phyloP scores from a whole-genome alignment of 2,888 invertebrate genomes.

The Falcaria lacertinaria region DNA sequence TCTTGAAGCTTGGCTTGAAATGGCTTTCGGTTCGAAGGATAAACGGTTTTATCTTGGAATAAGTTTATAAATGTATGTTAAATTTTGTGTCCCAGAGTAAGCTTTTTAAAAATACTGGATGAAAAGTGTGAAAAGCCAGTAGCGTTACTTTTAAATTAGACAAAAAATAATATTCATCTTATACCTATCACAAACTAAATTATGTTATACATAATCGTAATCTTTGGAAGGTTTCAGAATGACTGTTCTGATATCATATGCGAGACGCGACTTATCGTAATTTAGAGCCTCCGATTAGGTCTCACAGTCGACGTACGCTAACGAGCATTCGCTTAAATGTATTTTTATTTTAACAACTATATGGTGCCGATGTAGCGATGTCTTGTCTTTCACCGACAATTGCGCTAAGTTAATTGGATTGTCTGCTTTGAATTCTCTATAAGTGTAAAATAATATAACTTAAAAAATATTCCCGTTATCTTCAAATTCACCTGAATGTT shows the following conservation, averaged over 20 bases:
- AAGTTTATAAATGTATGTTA: too few relatives aligned
- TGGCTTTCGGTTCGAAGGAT: slow-evolving; percentile 34
- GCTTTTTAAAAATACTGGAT: slow-evolving; percentile 1
- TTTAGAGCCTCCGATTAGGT: slow-evolving; percentile 76
- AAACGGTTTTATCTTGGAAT: slow-evolving; percentile 22
- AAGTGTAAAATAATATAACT: slow-evolving; percentile 30
- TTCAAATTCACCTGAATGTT: slow-evolving; percentile 27
- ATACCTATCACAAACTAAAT: slow-evolving; percentile 57
- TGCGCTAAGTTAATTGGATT: slow-evolving; percentile 70
- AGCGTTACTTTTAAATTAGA: too few relatives aligned
- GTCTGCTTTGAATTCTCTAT: slow-evolving; percentile 42
- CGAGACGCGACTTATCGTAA: slow-evolving; percentile 72
- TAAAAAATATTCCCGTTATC: slow-evolving; percentile 7
- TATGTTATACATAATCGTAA: slow-evolving; percentile 57
- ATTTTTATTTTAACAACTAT: slow-evolving; percentile 67
- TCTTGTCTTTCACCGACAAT: slow-evolving; percentile 68
- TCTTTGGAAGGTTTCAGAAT: slow-evolving; percentile 64
- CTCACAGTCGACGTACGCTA: slow-evolving; percentile 67
- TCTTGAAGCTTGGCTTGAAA: slow-evolving; percentile 32
- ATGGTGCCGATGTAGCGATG: slow-evolving; percentile 47
- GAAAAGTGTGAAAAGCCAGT: slow-evolving; percentile 4
- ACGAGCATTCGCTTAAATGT: slow-evolving; percentile 72
- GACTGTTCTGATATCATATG: slow-evolving; percentile 69
- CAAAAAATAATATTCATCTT: too few relatives aligned
- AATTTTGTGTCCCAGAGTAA: too few relatives aligned